These are phyloP conservation scores for Hozukius guyotensis DNA, from an alignment of 2,797 vertebrate species.

Conservation along the genomic window DNA sequence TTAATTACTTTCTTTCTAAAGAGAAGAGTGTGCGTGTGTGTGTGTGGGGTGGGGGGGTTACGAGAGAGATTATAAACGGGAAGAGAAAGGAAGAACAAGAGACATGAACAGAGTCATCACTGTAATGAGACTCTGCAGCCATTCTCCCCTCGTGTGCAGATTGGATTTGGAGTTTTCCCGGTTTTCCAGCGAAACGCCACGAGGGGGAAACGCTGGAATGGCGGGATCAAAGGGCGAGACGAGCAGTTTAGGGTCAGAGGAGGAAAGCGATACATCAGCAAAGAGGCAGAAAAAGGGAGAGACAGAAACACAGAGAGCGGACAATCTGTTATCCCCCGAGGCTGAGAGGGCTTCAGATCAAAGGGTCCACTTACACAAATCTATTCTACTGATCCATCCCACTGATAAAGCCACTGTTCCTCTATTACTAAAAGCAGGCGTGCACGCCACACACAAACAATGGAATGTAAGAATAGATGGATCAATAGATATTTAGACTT, in stretches of 20 bases:
- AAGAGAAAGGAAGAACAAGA: conserved; percentile 23
- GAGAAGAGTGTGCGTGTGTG: conserved; percentile 3
- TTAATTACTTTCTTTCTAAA: conserved; percentile 69
- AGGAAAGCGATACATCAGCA: background rate
- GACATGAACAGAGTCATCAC: conserved; percentile 54
- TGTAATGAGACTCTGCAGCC: conserved; percentile 62
- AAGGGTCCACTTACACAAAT: conserved; percentile 69
- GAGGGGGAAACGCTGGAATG: conserved; percentile 16
- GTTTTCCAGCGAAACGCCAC: background rate
- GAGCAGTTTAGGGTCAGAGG: conserved; percentile 6
- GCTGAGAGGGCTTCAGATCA: conserved; percentile 67
- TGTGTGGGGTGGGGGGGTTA: too few relatives aligned
- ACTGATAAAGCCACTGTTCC: conserved; percentile 54
- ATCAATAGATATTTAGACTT: background rate
- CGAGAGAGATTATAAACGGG: conserved; percentile 38
- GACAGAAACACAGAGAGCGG: conserved; percentile 40
- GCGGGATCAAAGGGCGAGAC: conserved; percentile 55
- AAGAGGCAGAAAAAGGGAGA: background rate
- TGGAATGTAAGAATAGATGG: background rate
- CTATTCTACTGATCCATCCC: conserved; percentile 46
- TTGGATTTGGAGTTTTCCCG: conserved; percentile 45
- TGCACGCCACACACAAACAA: background rate
- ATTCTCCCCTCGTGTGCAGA: conserved; percentile 31
- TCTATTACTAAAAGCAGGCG: conserved; percentile 20
- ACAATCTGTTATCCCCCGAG: conserved; percentile 60